These are phyloP conservation scores for Luperina testacea DNA, from an alignment of 2,888 invertebrate species.

Conservation along the genomic window DNA sequence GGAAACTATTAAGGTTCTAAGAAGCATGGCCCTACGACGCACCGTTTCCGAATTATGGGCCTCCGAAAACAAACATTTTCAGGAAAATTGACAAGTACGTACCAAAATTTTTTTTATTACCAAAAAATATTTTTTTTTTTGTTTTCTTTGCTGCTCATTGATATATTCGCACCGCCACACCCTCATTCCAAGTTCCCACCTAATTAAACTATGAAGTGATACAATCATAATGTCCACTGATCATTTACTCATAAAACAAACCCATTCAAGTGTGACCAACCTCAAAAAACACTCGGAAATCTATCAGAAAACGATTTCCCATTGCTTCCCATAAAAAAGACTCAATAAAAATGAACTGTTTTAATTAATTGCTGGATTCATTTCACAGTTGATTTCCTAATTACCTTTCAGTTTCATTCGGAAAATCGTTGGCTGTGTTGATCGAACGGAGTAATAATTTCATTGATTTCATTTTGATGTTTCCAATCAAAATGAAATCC, in stretches of 20 bases:
- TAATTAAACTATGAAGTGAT: slow-evolving; percentile 26
- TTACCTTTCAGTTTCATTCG: slow-evolving; percentile 46
- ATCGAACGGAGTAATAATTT: slow-evolving; percentile 13
- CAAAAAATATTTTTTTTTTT: no score
- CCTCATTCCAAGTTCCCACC: slow-evolving; percentile 9
- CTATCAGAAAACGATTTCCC: slow-evolving; percentile 44
- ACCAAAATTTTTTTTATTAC: no score
- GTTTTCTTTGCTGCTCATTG: no score
- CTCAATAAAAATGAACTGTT: slow-evolving; percentile 30
- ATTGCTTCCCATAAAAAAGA: slow-evolving; percentile 37
- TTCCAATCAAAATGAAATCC: slow-evolving; percentile 13
- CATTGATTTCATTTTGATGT: no score
- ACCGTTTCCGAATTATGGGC: no score
- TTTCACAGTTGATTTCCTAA: slow-evolving; percentile 72
- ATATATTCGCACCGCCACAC: background rate
- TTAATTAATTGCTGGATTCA: slow-evolving; percentile 56
- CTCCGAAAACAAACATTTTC: no score
- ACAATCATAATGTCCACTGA: slow-evolving; percentile 21
- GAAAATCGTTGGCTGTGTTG: slow-evolving; percentile 10
- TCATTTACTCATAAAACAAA: slow-evolving; percentile 17
- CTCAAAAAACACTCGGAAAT: slow-evolving; percentile 51
- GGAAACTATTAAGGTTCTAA: no score
- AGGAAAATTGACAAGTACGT: no score
- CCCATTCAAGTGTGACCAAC: slow-evolving; percentile 17
- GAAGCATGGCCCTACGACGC: no score